phyloP scores from a whole-genome alignment of 2,113 vertebrate species.

The Solenodon paradoxus region DNA sequence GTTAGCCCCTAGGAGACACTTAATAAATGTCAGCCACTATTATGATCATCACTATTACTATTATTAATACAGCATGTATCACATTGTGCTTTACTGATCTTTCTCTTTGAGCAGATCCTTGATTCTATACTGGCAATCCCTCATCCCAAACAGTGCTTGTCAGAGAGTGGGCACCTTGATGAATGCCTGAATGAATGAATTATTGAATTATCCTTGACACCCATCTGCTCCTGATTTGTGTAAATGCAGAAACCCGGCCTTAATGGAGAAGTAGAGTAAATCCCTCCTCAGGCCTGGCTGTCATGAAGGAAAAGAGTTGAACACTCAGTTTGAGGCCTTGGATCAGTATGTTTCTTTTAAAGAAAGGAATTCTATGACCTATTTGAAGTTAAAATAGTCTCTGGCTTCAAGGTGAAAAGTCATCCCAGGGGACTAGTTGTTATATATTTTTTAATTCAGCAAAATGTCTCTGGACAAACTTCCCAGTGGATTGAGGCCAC shows the following conservation, averaged over 20 bases:
- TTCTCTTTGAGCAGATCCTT: neutral
- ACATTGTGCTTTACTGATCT: neutral
- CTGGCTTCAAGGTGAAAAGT: conserved; percentile 60
- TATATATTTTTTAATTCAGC: conserved; percentile 9
- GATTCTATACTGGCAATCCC: neutral
- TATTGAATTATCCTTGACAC: neutral
- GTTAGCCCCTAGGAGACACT: neutral
- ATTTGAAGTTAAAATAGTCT: conserved; percentile 64
- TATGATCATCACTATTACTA: neutral
- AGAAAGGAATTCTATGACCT: conserved; percentile 56
- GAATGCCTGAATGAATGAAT: neutral
- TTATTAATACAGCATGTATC: neutral
- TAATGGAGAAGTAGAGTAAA: neutral
- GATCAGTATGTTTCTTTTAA: conserved; percentile 25
- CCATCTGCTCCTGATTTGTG: neutral
- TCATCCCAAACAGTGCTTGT: neutral
- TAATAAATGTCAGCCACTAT: neutral
- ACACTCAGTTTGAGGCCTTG: neutral
- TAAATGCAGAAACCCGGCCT: neutral
- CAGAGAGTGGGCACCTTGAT: neutral
- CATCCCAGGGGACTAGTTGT: conserved; percentile 39
- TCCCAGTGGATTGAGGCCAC: neutral
- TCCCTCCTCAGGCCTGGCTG: too few species aligned
- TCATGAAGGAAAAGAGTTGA: fast-evolving
- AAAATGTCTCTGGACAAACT: conserved; percentile 42